Conservation (phyloP, 2,113 vertebrate genomes). For the Caloenas nicobarica region DNA sequence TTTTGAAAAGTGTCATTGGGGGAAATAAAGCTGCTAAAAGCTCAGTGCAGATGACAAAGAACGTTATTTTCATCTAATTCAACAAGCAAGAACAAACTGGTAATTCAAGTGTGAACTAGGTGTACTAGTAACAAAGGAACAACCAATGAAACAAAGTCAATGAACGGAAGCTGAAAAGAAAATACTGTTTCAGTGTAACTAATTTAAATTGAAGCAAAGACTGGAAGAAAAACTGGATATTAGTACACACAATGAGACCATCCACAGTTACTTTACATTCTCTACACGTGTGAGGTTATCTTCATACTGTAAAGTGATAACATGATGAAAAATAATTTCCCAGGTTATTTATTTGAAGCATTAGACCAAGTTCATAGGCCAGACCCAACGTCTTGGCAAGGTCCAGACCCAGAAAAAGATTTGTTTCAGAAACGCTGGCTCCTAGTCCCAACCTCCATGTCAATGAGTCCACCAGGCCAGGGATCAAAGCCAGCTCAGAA, state of each 20-base stretch:
- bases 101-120: conserved; percentile 6
- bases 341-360: not conserved
- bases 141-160: not conserved
- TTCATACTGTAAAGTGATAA: not conserved
- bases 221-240: not conserved
- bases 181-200: not conserved
- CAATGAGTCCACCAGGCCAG: not conserved
- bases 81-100: not conserved
- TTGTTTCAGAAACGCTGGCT: not conserved
- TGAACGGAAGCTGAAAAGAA: not conserved
- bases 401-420: not conserved
- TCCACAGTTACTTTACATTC: not conserved
- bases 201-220: not conserved
- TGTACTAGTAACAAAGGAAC: not conserved
- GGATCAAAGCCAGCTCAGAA: not conserved
- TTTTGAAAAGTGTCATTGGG: not conserved
- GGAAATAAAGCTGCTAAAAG: not conserved
- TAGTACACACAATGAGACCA: not conserved
- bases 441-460: not conserved
- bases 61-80: not conserved
- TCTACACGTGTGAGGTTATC: not conserved
- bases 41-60: not conserved
- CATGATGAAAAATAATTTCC: not conserved
- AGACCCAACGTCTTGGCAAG: not conserved
- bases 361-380: not conserved